Base-by-base conservation (phyloP, 2,113 vertebrate genomes). In the Alligator mississippiensis region DNA sequence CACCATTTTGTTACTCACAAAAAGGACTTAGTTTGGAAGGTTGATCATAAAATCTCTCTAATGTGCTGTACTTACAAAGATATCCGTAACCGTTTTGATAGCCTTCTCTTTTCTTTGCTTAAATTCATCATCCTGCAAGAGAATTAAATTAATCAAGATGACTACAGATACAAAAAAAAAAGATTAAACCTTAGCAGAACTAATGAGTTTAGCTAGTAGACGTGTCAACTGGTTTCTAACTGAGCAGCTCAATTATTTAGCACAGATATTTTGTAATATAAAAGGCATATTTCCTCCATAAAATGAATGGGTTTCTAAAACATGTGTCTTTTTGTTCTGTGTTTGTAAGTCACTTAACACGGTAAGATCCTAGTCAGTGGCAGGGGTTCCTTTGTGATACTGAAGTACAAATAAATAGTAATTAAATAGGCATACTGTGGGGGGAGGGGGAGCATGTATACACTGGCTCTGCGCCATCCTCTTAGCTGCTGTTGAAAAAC, bases 81-180 rank as follows among this genome's bases (percentile, higher is more conserved):
- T 98, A 62, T 98, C 98, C 66, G 97, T 89, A 6, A 99, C 97
- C 0, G 98, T 98, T 90, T 97, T 98, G 75, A 98, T 93, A 18
- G 98, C 98, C 84, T 98, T 98, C 84, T 98, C 98, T 96, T 98
- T 99, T 94, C 98, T 98, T 94, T 98, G 98, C 72, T 97, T 86
- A 88, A 99, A 99, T 34, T 99, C 99, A 61, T 99, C 98, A 97
- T 99, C 99, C 99, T 99, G 85, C 22, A 97, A 96, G 68, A 75
- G 57, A 95, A 88, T 79, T 47, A 89, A 95, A 88, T 79, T 47
- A 89, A 88, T 0, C 3, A 5, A 89, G 4, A 21, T 60, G 62
- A 92, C 84, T 59, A 90, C 92, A 94, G 89, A 87, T 11, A 83
- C 2, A 80, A 91, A 90, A 64, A 80, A 94, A 9, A 66, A 34